Conservation (phyloP, 2,888 invertebrate species). For the Bellardia bayeri region DNA sequence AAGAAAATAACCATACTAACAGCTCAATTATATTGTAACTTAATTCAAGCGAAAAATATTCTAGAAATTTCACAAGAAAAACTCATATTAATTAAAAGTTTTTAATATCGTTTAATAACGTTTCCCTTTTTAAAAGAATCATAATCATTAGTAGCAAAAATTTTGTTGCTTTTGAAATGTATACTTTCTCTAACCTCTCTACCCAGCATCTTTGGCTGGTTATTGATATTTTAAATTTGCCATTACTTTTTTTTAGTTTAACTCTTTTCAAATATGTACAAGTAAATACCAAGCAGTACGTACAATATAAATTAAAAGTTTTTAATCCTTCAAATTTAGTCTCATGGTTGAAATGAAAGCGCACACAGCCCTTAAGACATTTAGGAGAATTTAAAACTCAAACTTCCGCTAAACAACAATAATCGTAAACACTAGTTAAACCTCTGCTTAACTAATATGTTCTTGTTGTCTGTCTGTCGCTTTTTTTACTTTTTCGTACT, state of each 20-base stretch:
- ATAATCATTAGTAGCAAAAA: constrained; percentile 18
- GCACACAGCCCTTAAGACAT: constrained; percentile 23
- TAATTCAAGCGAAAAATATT: neutral
- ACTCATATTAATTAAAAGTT: constrained; percentile 62
- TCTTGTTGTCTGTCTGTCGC: neutral
- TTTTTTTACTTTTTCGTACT: neutral
- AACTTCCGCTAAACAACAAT: constrained; percentile 48
- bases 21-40: neutral
- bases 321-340: constrained; percentile 43
- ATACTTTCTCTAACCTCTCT: constrained; percentile 15
- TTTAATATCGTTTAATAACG: constrained; percentile 54
- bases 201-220: neutral
- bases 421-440: constrained; percentile 52
- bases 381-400: constrained; percentile 14
- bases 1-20: neutral
- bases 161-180: constrained; percentile 19
- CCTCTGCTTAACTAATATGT: constrained; percentile 20
- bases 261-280: neutral
- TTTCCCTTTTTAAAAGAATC: neutral
- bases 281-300: neutral
- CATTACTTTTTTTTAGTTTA: constrained; percentile 27
- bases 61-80: neutral
- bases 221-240: constrained; percentile 41
- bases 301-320: constrained; percentile 62
- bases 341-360: constrained; percentile 1